Conservation (phyloP, 1,140 invertebrate genomes). For the Drosophila teissieri region DNA sequence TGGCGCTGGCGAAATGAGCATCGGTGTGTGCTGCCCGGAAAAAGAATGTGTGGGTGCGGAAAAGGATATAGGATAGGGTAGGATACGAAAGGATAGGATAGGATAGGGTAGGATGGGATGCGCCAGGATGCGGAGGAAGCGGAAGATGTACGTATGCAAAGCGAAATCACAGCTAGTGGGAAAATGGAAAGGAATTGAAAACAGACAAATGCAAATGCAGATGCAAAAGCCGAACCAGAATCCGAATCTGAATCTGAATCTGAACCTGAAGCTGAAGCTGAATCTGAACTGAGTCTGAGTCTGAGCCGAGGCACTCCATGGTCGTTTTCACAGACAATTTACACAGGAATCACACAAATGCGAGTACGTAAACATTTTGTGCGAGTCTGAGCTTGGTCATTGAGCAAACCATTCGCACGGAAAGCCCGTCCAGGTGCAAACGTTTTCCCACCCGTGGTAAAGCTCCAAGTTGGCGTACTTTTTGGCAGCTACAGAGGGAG, state of each 20-base stretch:
- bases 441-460: conserved; percentile 22
- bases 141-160: conserved; percentile 50
- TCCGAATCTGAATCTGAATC: neutral
- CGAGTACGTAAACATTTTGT: conserved; percentile 31
- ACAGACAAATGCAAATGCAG: conserved; percentile 21
- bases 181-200: conserved; percentile 22
- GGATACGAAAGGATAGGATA: conserved; percentile 6
- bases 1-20: conserved; percentile 74
- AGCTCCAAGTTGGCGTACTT: conserved; percentile 11
- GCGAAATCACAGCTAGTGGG: conserved; percentile 52
- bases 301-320: conserved; percentile 35
- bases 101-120: neutral
- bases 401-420: conserved; percentile 65
- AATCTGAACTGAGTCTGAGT: neutral
- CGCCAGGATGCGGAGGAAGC: conserved; percentile 6
- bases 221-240: conserved; percentile 19
- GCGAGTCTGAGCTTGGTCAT: conserved; percentile 43
- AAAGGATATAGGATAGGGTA: neutral
- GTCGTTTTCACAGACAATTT: conserved; percentile 71
- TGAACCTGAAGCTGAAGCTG: neutral
- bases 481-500: conserved; percentile 9
- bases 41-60: neutral
- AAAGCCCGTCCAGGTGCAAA: conserved; percentile 61
- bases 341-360: conserved; percentile 68
- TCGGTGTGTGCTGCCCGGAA: conserved; percentile 43